Percentiles rank a stretch among this genome's conserved stretches.
These are phyloP conservation scores for Diprion similis DNA, from an alignment of 1,140 invertebrate species.

Conservation along the genomic window DNA sequence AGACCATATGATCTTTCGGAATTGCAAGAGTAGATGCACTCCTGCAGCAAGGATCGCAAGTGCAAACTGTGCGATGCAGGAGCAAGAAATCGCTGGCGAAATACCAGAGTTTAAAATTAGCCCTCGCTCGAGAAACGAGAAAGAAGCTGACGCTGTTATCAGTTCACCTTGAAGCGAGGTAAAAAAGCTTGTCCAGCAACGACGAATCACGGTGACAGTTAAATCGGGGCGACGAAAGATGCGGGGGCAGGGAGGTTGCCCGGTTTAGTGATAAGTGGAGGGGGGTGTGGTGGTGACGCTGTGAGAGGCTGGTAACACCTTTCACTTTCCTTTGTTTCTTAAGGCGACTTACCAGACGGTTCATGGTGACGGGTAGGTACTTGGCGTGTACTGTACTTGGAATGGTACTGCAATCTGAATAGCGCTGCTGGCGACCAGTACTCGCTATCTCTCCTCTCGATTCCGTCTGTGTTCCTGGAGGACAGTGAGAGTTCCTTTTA, in stretches of 20 bases:
- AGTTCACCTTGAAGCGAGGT: too few relatives aligned
- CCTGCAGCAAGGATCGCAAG: too few relatives aligned
- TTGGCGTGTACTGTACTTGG: constrained; percentile 21
- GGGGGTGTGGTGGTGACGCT: constrained; percentile 20
- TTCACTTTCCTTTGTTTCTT: constrained; percentile 57
- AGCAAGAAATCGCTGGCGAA: too few relatives aligned
- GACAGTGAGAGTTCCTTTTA: constrained; percentile 11
- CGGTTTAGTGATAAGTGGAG: not conserved
- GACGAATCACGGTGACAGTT: not conserved
- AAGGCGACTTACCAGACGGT: constrained; percentile 44
- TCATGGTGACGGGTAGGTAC: constrained; percentile 29
- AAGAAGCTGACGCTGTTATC: not conserved
- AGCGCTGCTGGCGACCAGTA: constrained; percentile 49
- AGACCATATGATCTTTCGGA: too few relatives aligned
- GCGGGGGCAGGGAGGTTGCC: not conserved
- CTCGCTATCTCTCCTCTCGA: constrained; percentile 34
- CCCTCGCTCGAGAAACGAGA: too few relatives aligned
- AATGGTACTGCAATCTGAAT: not conserved
- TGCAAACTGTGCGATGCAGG: too few relatives aligned
- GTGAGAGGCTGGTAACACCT: constrained; percentile 30
- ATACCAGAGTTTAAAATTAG: too few relatives aligned
- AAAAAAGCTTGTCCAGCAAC: too few relatives aligned
- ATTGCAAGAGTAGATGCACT: too few relatives aligned
- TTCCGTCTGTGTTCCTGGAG: constrained; percentile 9
- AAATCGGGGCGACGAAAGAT: not conserved